These are phyloP conservation scores for Sebastes schlegelii DNA, from an alignment of 2,113 vertebrate species.

Conservation along the genomic window DNA sequence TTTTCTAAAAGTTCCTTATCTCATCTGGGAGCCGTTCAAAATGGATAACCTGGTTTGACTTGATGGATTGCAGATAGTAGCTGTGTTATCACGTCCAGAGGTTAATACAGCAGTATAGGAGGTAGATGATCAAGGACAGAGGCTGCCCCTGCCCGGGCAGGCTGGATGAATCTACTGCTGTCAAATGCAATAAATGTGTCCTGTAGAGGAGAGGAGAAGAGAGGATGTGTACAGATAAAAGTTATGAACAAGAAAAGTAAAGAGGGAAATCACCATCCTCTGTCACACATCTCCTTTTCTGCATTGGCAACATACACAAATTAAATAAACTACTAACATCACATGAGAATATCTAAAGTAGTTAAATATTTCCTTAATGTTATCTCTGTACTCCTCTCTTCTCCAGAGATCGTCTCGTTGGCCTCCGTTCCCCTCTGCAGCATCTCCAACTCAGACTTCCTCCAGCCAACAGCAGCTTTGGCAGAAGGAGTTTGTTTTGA, in stretches of 20 bases:
- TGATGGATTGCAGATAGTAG: slow-evolving; percentile 54
- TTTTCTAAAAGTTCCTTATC: slow-evolving; percentile 46
- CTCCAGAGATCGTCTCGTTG: slow-evolving; percentile 27
- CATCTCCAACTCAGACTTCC: slow-evolving; percentile 17
- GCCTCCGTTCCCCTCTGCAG: slow-evolving; percentile 27
- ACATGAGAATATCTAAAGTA: neutral
- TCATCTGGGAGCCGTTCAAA: slow-evolving; percentile 17
- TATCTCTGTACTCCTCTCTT: slow-evolving; percentile 4
- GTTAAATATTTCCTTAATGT: slow-evolving; percentile 6
- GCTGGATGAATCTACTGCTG: slow-evolving; percentile 21
- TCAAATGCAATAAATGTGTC: slow-evolving; percentile 13
- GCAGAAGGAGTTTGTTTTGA: slow-evolving; percentile 54
- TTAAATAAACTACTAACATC: neutral
- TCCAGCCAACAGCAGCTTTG: slow-evolving; percentile 41
- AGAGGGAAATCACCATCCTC: neutral
- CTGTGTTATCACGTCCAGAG: slow-evolving; percentile 14
- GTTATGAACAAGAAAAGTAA: neutral
- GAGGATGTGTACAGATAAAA: neutral
- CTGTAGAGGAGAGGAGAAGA: neutral
- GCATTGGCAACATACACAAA: neutral
- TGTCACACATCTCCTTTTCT: slow-evolving; percentile 10
- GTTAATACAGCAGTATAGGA: slow-evolving; percentile 17
- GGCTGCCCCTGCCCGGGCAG: neutral
- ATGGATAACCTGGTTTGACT: slow-evolving; percentile 25
- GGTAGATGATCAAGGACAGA: slow-evolving; percentile 13